Evolutionary conservation across 1,140 invertebrate species (phyloP), one percentile per base, ranked within the genome.

Genomic region (Harpegnathos saltator): DNA sequence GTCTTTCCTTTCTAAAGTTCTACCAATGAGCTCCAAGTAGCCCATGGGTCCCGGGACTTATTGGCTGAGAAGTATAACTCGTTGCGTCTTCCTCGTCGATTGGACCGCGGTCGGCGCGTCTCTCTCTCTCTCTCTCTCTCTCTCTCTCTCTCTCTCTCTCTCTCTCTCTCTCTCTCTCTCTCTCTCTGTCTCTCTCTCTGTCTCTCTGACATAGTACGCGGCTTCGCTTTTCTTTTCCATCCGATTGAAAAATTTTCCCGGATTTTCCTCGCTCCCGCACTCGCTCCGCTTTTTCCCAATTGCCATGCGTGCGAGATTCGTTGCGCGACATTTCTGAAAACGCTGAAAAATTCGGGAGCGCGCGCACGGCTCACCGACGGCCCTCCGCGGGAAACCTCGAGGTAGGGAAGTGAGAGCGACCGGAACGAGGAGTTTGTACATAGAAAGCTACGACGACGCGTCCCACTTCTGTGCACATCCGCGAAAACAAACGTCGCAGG

Each of bases 11-110:
- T 90, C 89, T 65, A 86, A 85, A 73, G 33, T 66, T 54, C 58
- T 59, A 62, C 92, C 90, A 93, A 91, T 92, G 61, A 48, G 58
- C 4, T 65, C n/a, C 9, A 92, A 92, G 91, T 92, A 73, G 89
- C 89, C 68, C 90, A 85, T 12, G 48, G 82, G 50, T 66, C 82
- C 62, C 38, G 15, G 17, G 11, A 44, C 3, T 58, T 56, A 93
- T 93, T 93, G 91, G 92, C 48, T 65, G 48, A 26, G 65, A 92
- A 92, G 87, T 91, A 54, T 90, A 44, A 87, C 91, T 86, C 83
- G 61, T 22, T 71, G 66, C 61, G 33, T 19, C 81, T 63, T 61
- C 56, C 44, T 80, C 81, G 71, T 66, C 68, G 65, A 86, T 81
- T 80, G 65, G 77, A 24, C 62, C 19, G 82, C 14, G 82, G 11